Base-by-base conservation (phyloP, 2,113 vertebrate genomes). In the Ictidomys tridecemlineatus region DNA sequence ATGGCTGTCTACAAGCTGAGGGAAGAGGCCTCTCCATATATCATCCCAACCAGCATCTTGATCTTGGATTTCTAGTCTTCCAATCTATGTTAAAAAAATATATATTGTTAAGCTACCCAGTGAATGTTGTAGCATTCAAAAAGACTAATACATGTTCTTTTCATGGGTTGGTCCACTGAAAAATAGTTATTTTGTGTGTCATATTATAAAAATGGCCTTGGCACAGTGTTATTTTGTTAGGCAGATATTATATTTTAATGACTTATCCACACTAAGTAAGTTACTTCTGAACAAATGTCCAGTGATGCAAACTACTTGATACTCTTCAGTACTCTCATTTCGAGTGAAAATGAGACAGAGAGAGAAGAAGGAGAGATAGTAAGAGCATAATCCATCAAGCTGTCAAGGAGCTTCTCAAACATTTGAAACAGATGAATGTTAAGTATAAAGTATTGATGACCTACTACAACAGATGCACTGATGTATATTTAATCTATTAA, bases 371-470 rank as follows among this genome's bases (percentile, higher is more conserved):
- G 18, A 30, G 24, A 67, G 5, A 53, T 0, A 30, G 34, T 84
- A 42, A 39, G 20, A 32, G 26, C 3, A 34, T 7, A 70, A 1
- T n/a, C 2, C 6, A 39, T 20, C 20, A 58, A 83, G 16, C 42
- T 93, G 8, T 58, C 73, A 34, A 63, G 7, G 39, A 56, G 37
- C 3, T 85, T 58, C 42, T 58, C 4, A 11, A n/a, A 83, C n/a
- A 39, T 45, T 39, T 86, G 37, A 63, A 63, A 86, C 24, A 58
- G 22, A 14, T 42, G 32, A 89, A 73, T 53, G 51, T 30, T 51
- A 83, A 86, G 34, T 58, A 42, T 58, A 8, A 91, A 91, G 63
- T 90, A 78, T 26, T 93, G 82, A 77, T 85, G 20, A n/a, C 87
- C 39, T 18, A 20, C 42, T 90, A 20, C 26, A 70, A 34, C 42